These are phyloP conservation scores for Conus betulinus DNA, from an alignment of 1,140 invertebrate species.

Conservation along the genomic window DNA sequence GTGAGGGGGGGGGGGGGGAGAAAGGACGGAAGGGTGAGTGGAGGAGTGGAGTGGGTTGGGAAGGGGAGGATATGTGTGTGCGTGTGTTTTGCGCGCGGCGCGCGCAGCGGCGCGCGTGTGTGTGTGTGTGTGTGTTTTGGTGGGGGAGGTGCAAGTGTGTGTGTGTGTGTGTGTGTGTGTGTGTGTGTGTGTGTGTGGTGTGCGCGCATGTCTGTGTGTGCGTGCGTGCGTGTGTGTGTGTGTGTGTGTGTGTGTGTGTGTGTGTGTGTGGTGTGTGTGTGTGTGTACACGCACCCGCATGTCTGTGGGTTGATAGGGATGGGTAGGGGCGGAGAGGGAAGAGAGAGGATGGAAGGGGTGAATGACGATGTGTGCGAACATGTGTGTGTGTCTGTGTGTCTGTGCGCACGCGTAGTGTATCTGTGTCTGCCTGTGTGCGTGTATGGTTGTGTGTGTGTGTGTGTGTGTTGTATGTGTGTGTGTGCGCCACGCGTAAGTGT, in stretches of 20 bases:
- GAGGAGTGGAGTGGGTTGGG: no score
- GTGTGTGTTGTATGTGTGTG: neutral
- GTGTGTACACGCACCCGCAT: neutral
- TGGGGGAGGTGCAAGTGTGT: no score
- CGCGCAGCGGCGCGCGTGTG: neutral
- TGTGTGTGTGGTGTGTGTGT: slow-evolving; percentile 3
- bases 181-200: slow-evolving; percentile 21
- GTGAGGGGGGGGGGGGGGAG: no score
- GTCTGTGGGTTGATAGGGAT: neutral
- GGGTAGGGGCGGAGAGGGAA: no score
- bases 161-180: slow-evolving; percentile 1
- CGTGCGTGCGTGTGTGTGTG: neutral
- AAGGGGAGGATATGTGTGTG: neutral
- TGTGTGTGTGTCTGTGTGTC: slow-evolving; percentile 5
- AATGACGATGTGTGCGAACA: no score
- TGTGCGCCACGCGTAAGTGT: neutral
- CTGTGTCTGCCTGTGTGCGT: no score
- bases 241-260: neutral
- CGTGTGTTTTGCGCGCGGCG: neutral
- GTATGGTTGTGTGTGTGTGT: slow-evolving; percentile 24
- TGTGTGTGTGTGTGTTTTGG: neutral
- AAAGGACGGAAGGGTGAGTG: no score
- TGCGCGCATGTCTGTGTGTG: neutral
- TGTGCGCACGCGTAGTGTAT: neutral
- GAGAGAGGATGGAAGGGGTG: no score